Evolutionary conservation across 2,888 invertebrate species (phyloP).

Genomic region (Syrista parreyssii): DNA sequence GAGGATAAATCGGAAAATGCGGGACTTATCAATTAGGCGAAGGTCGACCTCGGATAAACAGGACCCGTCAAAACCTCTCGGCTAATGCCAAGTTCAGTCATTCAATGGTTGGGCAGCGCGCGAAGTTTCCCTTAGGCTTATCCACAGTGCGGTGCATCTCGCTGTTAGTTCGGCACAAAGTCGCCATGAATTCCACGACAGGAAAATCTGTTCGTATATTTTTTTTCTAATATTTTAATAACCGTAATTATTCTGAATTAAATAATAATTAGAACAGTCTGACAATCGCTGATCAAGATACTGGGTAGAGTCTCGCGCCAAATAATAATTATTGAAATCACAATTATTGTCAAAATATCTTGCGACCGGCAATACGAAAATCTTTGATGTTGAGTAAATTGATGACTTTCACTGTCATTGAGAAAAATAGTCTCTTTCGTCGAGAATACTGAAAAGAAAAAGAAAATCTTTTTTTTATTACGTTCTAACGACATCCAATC

Average conservation of each 20-base stretch:
- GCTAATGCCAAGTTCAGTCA: constrained; percentile 9
- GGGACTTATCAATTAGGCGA: constrained; percentile 21
- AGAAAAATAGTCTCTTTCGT: background rate
- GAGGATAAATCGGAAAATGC: constrained; percentile 5
- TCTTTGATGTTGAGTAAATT: too few relatives aligned
- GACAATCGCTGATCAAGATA: background rate
- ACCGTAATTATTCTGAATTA: background rate
- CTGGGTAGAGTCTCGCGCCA: background rate
- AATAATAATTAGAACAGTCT: background rate
- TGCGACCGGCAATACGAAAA: too few relatives aligned
- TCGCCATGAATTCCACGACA: background rate
- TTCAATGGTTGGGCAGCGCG: constrained; percentile 14
- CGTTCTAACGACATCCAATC: background rate
- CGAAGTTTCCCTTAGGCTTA: background rate
- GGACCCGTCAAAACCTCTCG: constrained; percentile 18
- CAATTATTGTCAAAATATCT: background rate
- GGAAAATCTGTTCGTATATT: background rate
- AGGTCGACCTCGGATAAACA: constrained; percentile 2
- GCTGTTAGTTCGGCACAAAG: background rate
- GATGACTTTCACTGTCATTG: background rate
- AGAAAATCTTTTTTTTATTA: background rate
- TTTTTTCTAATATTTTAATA: background rate
- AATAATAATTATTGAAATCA: background rate
- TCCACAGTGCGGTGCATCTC: background rate
- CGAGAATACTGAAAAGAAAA: background rate